Conservation (phyloP, 1,140 invertebrate genomes). For the Heliconius hewitsoni region DNA sequence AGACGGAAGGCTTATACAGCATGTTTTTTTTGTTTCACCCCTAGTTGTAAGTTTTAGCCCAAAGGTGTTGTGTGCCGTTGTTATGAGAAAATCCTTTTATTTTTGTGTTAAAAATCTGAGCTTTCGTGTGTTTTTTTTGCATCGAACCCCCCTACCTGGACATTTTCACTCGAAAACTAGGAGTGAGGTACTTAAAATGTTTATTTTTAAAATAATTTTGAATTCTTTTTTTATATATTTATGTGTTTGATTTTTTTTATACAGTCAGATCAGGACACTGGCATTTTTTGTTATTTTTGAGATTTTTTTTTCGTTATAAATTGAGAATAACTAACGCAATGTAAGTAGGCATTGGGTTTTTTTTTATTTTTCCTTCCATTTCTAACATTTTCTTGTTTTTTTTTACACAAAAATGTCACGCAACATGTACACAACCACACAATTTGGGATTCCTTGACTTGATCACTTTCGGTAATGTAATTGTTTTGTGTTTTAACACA, state of each 20-base stretch:
- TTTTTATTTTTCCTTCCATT: slow-evolving; percentile 45
- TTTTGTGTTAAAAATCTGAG: slow-evolving; percentile 49
- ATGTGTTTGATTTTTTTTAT: slow-evolving; percentile 55
- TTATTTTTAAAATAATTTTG: slow-evolving; percentile 42
- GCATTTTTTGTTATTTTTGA: slow-evolving; percentile 40
- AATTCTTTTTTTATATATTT: slow-evolving; percentile 32
- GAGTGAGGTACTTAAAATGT: slow-evolving; percentile 58
- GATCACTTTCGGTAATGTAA: slow-evolving; percentile 64
- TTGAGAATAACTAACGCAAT: slow-evolving; percentile 56
- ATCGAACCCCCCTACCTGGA: slow-evolving; percentile 73
- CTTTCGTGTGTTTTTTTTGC: slow-evolving; percentile 74
- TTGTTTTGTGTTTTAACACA: slow-evolving; percentile 48
- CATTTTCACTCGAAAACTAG: slow-evolving; percentile 69
- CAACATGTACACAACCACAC: slow-evolving; percentile 53
- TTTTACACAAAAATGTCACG: slow-evolving; percentile 63
- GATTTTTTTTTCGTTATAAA: slow-evolving; percentile 37
- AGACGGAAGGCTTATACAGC: slow-evolving; percentile 64
- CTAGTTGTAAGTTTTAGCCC: slow-evolving; percentile 52
- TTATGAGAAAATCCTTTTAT: slow-evolving; percentile 16
- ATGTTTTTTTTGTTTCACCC: slow-evolving; percentile 51
- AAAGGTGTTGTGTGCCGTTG: slow-evolving; percentile 75
- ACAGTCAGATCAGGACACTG: slow-evolving; percentile 73
- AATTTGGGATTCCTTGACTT: slow-evolving; percentile 62
- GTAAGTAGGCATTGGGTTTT: slow-evolving; percentile 56
- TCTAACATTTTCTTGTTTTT: slow-evolving; percentile 55